Evolutionary conservation across 2,888 invertebrate species (phyloP).

Genomic region (Archips crataeganus): DNA sequence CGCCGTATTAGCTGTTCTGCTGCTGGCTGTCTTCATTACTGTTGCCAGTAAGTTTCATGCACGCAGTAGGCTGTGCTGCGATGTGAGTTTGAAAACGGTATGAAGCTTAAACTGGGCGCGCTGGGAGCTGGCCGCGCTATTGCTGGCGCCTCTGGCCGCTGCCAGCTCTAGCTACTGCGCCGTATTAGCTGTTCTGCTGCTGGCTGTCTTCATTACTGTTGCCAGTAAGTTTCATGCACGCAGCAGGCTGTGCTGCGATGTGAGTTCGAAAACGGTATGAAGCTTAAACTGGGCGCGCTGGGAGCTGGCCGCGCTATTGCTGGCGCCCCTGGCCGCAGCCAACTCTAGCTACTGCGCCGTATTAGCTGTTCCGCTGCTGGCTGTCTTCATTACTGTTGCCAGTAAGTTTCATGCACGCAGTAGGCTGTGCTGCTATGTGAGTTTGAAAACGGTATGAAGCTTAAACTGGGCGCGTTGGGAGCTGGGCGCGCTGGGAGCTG

Average conservation of each 20-base stretch:
- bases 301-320: conserved; percentile 85
- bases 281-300: conserved; percentile 74
- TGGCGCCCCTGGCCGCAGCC: conserved; percentile 86
- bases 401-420: conserved; percentile 65
- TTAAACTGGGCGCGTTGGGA: conserved; percentile 81
- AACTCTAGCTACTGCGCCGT: conserved; percentile 86
- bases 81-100: conserved; percentile 43
- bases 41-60: conserved; percentile 78
- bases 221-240: conserved; percentile 73
- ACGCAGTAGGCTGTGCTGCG: background rate
- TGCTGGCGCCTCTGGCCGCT: conserved; percentile 85
- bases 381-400: conserved; percentile 80
- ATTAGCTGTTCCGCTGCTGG: conserved; percentile 82
- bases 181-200: conserved; percentile 82
- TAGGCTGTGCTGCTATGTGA: background rate
- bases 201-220: conserved; percentile 79
- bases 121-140: conserved; percentile 86
- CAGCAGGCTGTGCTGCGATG: background rate
- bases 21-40: conserved; percentile 79
- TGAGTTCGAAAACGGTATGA: conserved; percentile 52
- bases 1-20: conserved; percentile 83
- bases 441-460: conserved; percentile 56
- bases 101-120: conserved; percentile 70
- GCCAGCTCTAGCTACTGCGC: conserved; percentile 87
- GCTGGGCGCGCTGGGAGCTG: too few species aligned